These are phyloP conservation scores for Aplocera efformata DNA, from an alignment of 2,888 invertebrate genomes.

Conservation along the genomic window DNA sequence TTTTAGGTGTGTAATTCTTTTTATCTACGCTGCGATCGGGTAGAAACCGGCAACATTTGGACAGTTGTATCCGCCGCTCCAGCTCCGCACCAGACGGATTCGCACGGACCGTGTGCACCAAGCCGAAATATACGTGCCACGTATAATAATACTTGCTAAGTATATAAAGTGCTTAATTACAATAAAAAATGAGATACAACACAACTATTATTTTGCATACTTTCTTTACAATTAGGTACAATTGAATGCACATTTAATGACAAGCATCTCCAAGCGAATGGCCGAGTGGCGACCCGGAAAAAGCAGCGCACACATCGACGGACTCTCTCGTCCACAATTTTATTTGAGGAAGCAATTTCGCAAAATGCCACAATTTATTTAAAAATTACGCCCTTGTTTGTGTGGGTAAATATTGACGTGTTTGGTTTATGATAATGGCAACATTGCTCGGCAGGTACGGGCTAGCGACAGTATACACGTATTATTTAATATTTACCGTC, in stretches of 20 bases:
- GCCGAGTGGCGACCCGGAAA: constrained; percentile 56
- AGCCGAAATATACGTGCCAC: no score
- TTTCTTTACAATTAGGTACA: no score
- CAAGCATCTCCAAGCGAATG: constrained; percentile 45
- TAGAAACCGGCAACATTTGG: no score
- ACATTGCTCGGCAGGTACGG: constrained; percentile 70
- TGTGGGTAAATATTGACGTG: constrained; percentile 79
- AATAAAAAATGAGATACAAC: no score
- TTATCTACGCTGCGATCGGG: no score
- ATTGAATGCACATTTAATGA: background rate
- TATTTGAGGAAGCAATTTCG: constrained; percentile 79
- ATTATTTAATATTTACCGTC: constrained; percentile 77
- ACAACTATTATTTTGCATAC: no score
- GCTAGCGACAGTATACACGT: constrained; percentile 75
- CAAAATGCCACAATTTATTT: constrained; percentile 81
- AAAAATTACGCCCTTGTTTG: constrained; percentile 81
- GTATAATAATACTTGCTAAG: no score
- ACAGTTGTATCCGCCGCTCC: no score
- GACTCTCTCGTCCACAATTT: constrained; percentile 67
- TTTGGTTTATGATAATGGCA: constrained; percentile 81
- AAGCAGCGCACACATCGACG: constrained; percentile 66
- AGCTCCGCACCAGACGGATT: no score
- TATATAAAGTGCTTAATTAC: no score
- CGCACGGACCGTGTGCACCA: no score
- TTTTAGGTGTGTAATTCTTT: no score